These are phyloP conservation scores for Tachina fera DNA, from an alignment of 2,888 invertebrate species.

Conservation along the genomic window DNA sequence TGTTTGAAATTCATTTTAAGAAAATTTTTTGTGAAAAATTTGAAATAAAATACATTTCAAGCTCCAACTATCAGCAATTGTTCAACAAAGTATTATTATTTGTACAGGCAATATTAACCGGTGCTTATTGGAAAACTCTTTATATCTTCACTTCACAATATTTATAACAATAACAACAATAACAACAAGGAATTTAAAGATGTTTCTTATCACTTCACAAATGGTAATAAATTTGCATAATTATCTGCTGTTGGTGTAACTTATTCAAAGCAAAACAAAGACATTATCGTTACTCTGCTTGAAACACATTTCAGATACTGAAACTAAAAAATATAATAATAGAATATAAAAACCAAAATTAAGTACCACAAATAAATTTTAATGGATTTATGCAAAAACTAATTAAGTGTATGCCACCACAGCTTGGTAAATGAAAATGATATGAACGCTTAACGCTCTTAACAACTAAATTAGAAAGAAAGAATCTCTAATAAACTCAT, in stretches of 20 bases:
- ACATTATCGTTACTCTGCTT: slow-evolving; percentile 11
- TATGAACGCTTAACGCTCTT: background rate
- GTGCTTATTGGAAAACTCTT: background rate
- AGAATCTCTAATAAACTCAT: background rate
- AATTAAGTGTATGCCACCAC: slow-evolving; percentile 24
- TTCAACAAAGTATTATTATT: too few relatives aligned
- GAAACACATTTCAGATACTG: slow-evolving; percentile 10
- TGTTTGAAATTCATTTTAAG: too few relatives aligned
- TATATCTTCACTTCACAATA: background rate
- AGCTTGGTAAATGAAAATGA: slow-evolving; percentile 4
- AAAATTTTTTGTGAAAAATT: too few relatives aligned
- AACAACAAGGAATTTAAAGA: slow-evolving; percentile 45
- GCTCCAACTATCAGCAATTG: too few relatives aligned
- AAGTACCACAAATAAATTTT: slow-evolving; percentile 7
- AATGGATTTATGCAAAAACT: slow-evolving; percentile 1
- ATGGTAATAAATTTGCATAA: slow-evolving; percentile 61
- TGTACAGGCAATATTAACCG: too few relatives aligned
- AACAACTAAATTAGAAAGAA: background rate
- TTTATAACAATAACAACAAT: slow-evolving; percentile 34
- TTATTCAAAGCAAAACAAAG: slow-evolving; percentile 43
- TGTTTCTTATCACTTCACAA: slow-evolving; percentile 58
- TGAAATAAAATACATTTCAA: too few relatives aligned
- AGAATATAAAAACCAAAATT: slow-evolving; percentile 27
- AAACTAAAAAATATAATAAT: slow-evolving; percentile 20
- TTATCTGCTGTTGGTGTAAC: slow-evolving; percentile 55